These are phyloP conservation scores for Cheilosia soror DNA, from an alignment of 2,888 invertebrate genomes.

Conservation along the genomic window DNA sequence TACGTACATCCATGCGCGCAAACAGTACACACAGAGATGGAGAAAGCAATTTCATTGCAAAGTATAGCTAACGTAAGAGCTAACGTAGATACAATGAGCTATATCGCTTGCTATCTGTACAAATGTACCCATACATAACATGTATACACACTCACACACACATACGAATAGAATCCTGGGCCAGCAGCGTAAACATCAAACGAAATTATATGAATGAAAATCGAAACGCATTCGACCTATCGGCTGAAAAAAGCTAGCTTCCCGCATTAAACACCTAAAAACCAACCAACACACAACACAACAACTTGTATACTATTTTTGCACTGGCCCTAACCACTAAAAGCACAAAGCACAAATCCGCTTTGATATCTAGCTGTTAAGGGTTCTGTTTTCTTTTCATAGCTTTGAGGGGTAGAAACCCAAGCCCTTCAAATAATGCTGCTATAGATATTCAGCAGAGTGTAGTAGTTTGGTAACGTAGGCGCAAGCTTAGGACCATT, in stretches of 20 bases:
- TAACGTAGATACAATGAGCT: not conserved
- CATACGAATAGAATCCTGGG: not conserved
- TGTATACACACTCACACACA: too few species aligned
- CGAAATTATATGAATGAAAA: conserved; percentile 46
- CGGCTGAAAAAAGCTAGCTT: conserved; percentile 15
- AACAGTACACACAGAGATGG: not conserved
- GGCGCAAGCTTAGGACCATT: conserved; percentile 9
- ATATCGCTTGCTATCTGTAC: not conserved
- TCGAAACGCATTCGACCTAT: conserved; percentile 16
- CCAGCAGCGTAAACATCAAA: conserved; percentile 19
- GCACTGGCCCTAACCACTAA: not conserved
- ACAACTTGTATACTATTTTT: not conserved
- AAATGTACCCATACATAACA: not conserved
- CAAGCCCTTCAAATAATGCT: not conserved
- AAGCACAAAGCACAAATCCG: conserved; percentile 49
- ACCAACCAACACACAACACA: conserved; percentile 6
- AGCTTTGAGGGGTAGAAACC: conserved; percentile 47
- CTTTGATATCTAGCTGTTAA: conserved; percentile 1
- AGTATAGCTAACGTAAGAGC: not conserved
- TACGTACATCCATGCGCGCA: not conserved
- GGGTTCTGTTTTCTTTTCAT: conserved; percentile 7
- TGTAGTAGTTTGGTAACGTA: conserved; percentile 6
- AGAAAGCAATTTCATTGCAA: not conserved
- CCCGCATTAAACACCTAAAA: conserved; percentile 4
- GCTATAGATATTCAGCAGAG: not conserved